A percentile compares a stretch with the other conserved stretches of the same genome.
These are phyloP conservation scores for Tenebrio molitor DNA, from an alignment of 1,140 invertebrate species.

Conservation along the genomic window DNA sequence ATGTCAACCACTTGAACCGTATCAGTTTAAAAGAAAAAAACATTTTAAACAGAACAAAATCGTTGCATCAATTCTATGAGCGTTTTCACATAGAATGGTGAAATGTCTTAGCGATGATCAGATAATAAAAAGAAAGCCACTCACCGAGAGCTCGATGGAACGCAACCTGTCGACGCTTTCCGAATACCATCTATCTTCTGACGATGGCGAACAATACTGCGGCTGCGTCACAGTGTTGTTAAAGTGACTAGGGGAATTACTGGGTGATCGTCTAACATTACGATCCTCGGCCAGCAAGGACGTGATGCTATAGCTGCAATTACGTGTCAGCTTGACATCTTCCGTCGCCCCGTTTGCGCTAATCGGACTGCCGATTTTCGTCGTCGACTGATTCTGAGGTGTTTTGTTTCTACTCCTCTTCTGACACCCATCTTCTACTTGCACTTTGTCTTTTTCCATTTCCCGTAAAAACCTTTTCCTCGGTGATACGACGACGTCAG, in stretches of 20 bases:
- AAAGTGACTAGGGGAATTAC: constrained; percentile 65
- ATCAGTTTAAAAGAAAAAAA: too few relatives aligned
- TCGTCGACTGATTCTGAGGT: too few relatives aligned
- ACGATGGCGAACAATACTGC: constrained; percentile 52
- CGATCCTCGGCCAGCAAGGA: constrained; percentile 74
- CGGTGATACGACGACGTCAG: constrained; percentile 69
- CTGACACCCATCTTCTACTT: constrained; percentile 51
- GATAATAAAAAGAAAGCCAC: constrained; percentile 51
- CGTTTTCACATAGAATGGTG: too few relatives aligned
- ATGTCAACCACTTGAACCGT: too few relatives aligned
- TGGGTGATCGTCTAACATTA: constrained; percentile 59
- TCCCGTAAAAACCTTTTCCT: constrained; percentile 74
- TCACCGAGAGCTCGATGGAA: constrained; percentile 65
- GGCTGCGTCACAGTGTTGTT: constrained; percentile 48
- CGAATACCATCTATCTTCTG: constrained; percentile 63
- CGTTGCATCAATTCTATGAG: too few relatives aligned
- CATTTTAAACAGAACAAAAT: too few relatives aligned
- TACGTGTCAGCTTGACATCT: constrained; percentile 57
- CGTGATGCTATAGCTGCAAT: constrained; percentile 82
- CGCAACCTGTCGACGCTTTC: constrained; percentile 64
- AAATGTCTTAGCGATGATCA: too few relatives aligned
- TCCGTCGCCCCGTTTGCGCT: constrained; percentile 54
- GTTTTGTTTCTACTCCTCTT: constrained; percentile 64
- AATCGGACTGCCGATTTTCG: constrained; percentile 30
- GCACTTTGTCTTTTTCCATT: constrained; percentile 67